Conservation (phyloP, 2,888 invertebrate genomes). For the Helleia helle region DNA sequence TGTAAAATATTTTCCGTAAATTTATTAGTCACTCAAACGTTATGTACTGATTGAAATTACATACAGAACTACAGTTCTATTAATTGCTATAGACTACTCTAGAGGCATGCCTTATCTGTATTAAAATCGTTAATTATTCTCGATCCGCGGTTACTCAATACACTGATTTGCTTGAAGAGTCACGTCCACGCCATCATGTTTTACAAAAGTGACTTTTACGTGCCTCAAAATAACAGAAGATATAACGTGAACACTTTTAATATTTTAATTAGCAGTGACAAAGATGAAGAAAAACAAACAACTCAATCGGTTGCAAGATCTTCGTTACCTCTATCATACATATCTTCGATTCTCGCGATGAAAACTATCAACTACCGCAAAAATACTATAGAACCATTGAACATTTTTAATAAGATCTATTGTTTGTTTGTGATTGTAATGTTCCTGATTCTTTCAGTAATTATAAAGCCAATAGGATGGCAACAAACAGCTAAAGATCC, state of each 20-base stretch:
- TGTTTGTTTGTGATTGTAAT: conserved; percentile 25
- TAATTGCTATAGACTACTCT: no score
- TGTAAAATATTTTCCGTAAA: no score
- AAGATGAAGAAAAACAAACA: conserved; percentile 13
- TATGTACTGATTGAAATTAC: no score
- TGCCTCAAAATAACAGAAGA: conserved; percentile 9
- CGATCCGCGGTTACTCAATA: no score
- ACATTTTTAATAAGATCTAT: conserved; percentile 28
- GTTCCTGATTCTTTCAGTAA: conserved; percentile 19
- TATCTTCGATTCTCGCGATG: conserved; percentile 34
- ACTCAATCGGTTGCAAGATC: conserved; percentile 29
- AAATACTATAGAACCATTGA: conserved; percentile 21
- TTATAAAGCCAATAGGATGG: conserved; percentile 33
- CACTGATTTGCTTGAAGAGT: no score
- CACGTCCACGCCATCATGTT: conserved; percentile 18
- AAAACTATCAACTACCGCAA: conserved; percentile 30
- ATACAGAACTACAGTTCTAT: no score
- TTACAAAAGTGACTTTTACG: conserved; percentile 20
- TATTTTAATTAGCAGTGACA: conserved; percentile 19
- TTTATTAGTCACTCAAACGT: no score
- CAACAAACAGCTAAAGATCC: conserved; percentile 31
- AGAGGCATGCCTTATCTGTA: no score
- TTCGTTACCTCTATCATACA: conserved; percentile 34
- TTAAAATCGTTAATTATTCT: neutral
- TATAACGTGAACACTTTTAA: conserved; percentile 17